phyloP scores from a whole-genome alignment of 2,888 invertebrate genomes.

The Hydroisotoma schaefferi region DNA sequence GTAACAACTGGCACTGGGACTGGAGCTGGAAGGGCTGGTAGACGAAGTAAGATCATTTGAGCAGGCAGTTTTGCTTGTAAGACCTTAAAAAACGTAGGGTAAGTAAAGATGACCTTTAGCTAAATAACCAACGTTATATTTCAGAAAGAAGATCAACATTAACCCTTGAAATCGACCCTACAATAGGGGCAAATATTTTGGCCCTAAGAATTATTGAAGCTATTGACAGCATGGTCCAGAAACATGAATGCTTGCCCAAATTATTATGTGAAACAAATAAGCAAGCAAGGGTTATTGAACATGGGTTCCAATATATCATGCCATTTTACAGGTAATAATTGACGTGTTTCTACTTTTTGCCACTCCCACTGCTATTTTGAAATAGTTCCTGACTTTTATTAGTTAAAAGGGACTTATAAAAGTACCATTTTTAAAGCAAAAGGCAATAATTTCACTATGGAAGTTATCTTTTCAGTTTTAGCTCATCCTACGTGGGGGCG shows the following conservation, averaged over 20 bases:
- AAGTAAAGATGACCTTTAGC: no score
- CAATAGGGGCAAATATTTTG: conserved; percentile 24
- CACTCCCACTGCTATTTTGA: not conserved
- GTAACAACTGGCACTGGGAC: not conserved
- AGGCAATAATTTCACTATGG: no score
- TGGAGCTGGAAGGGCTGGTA: not conserved
- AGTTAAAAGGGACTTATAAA: no score
- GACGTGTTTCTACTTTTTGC: conserved; percentile 8
- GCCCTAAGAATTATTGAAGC: conserved; percentile 36
- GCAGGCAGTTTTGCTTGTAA: not conserved
- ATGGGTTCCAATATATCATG: conserved; percentile 39
- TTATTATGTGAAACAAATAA: conserved; percentile 44
- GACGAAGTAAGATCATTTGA: not conserved
- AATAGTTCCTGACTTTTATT: no score
- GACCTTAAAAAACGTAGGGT: no score
- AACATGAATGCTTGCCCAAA: conserved; percentile 42
- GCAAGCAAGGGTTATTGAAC: conserved; percentile 33
- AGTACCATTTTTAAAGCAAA: no score
- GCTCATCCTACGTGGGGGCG: conserved; percentile 38
- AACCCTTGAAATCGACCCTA: conserved; percentile 29
- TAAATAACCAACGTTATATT: not conserved
- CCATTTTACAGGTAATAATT: conserved; percentile 11
- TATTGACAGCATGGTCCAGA: conserved; percentile 38
- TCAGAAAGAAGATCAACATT: conserved; percentile 12
- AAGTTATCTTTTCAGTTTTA: conserved; percentile 24